Evolutionary conservation across 2,797 vertebrate genomes (phyloP).

Genomic region (Chaetophractus vellerosus): DNA sequence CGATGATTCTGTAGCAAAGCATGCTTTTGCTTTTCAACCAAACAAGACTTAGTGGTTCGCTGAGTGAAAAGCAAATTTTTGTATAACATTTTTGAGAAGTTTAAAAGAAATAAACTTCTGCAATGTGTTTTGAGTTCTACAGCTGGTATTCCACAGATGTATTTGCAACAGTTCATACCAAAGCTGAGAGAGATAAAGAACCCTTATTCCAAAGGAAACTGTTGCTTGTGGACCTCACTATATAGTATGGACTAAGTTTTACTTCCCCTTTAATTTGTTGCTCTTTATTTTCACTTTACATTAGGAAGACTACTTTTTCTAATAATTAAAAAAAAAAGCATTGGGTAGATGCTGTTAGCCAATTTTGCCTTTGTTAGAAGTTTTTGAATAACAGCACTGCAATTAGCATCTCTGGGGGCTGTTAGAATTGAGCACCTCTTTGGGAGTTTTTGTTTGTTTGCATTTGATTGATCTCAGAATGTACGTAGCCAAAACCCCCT

Average conservation of each 20-base stretch:
- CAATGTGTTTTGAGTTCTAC: background rate
- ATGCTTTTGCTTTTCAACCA: background rate
- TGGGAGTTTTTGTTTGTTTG: background rate
- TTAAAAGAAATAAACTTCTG: background rate
- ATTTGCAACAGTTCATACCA: background rate
- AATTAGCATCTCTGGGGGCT: background rate
- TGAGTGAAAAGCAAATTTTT: background rate
- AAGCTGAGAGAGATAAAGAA: background rate
- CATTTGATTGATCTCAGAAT: slow-evolving; percentile 67
- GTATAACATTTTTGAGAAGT: background rate
- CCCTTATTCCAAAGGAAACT: background rate
- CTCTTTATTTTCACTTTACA: background rate
- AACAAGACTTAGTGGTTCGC: background rate
- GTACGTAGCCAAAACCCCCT: slow-evolving; percentile 73
- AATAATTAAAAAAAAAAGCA: background rate
- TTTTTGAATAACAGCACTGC: background rate
- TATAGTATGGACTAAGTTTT: background rate
- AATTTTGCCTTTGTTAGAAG: background rate
- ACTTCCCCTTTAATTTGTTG: background rate
- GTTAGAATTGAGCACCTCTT: background rate
- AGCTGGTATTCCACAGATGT: background rate
- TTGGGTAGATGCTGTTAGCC: background rate
- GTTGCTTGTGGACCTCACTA: background rate
- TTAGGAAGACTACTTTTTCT: background rate
- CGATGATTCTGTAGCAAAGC: background rate